Evolutionary conservation across 2,113 vertebrate species (phyloP), one percentile per base, ranked within the genome.

Genomic region (Channa maculata): DNA sequence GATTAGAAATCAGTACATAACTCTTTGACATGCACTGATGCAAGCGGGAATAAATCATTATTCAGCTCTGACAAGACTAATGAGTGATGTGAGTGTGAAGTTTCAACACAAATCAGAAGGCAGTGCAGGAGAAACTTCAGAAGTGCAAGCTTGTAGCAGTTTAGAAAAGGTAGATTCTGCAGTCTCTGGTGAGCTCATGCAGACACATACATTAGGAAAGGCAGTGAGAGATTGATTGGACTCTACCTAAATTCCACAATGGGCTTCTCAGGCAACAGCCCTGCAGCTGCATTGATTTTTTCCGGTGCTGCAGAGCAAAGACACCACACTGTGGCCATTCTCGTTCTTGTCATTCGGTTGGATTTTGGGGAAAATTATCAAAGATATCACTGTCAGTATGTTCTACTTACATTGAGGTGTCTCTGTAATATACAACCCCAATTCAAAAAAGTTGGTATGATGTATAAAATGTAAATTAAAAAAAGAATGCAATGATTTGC

Each of bases 221-320:
- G 66, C 45, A 75, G 54, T 77, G 58, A 49, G 53, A 88, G 73
- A 92, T 88, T 91, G 87, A 91, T 86, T 89, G 83, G 78, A 88
- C 84, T 84, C 82, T 65, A 72, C 86, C 86, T 80, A 80, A 92
- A 89, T 83, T 87, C 87, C 84, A 75, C 38, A 70, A 78, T 86
- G 85, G 75, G 86, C 73, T 85, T 78, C 59, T 86, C 58, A 72
- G 87, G 85, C 75, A 80, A 71, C 68, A 63, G 71, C 79, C 78
- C 87, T 88, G 90, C 80, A 90, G 86, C 83, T 79, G 77, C 86
- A 91, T 90, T 83, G 89, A 92, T 92, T 91, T 91, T 91, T 82
- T 90, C 78, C 75, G 69, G 79, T 90, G 87, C 80, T 89, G 86
- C 87, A 89, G 85, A 90, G 87, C 82, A 85, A 80, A 89, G 87